These are phyloP conservation scores for Eristalis arbustorum DNA, from an alignment of 2,888 invertebrate species.

Conservation along the genomic window DNA sequence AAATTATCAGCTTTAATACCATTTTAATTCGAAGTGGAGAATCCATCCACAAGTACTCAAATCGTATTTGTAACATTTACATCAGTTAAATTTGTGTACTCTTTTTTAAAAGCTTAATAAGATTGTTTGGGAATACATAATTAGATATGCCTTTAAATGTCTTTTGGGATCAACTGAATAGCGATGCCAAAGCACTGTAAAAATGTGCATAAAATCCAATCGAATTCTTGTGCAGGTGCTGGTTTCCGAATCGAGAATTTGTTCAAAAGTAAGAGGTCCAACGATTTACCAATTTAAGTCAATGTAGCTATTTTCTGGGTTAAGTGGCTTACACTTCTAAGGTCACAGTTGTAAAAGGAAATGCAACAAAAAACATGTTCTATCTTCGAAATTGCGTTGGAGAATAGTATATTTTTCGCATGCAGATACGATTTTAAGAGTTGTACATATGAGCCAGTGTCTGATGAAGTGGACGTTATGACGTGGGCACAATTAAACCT, in stretches of 20 bases:
- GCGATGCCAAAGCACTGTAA: neutral
- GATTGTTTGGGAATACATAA: neutral
- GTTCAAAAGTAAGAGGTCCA: neutral
- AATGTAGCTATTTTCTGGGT: neutral
- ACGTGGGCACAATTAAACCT: no score
- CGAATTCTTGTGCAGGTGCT: neutral
- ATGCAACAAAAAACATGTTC: neutral
- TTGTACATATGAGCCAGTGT: no score
- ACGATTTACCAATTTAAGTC: neutral
- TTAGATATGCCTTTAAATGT: neutral
- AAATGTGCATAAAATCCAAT: neutral
- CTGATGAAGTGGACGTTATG: no score
- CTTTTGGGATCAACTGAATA: neutral
- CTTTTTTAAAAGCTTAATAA: neutral
- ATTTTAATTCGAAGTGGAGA: no score
- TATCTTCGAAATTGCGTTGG: neutral
- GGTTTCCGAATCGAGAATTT: neutral
- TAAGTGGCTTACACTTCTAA: neutral
- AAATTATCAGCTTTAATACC: no score
- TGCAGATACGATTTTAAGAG: no score
- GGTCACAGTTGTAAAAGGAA: neutral
- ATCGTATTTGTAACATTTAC: no score
- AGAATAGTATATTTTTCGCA: no score
- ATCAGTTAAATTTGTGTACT: no score
- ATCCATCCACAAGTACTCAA: no score